Evolutionary conservation across 2,888 invertebrate genomes (phyloP).

Genomic region (Limnephilus auricula): DNA sequence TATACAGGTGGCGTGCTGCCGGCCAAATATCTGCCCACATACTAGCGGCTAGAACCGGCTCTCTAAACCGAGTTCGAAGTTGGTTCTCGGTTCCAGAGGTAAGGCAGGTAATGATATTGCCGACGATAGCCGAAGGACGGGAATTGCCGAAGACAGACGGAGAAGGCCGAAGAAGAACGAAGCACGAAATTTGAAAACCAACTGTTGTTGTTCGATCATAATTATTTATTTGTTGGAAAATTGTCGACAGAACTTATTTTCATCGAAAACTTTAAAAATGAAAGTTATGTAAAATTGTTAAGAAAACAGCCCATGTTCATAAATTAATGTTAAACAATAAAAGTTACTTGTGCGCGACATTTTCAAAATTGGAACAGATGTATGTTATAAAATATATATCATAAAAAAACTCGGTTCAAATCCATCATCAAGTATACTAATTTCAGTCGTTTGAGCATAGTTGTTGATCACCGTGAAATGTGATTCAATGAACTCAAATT

Average conservation of each 20-base stretch:
- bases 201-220: neutral
- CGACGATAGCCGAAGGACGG: constrained; percentile 15
- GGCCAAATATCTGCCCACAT: constrained; percentile 53
- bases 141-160: constrained; percentile 3
- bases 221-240: neutral
- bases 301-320: no score
- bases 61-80: neutral
- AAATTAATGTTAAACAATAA: no score
- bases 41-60: constrained; percentile 26
- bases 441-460: no score
- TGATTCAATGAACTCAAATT: no score
- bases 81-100: neutral
- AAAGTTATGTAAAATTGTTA: no score
- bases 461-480: no score
- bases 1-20: constrained; percentile 43
- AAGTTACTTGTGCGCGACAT: no score
- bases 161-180: neutral
- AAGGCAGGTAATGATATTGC: neutral
- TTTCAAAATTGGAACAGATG: no score
- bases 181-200: neutral
- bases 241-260: neutral
- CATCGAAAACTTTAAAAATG: no score
- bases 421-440: no score
- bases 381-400: no score
- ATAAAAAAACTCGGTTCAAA: no score